Evolutionary conservation across 1,140 invertebrate species (phyloP).

Genomic region (Orius insidiosus): DNA sequence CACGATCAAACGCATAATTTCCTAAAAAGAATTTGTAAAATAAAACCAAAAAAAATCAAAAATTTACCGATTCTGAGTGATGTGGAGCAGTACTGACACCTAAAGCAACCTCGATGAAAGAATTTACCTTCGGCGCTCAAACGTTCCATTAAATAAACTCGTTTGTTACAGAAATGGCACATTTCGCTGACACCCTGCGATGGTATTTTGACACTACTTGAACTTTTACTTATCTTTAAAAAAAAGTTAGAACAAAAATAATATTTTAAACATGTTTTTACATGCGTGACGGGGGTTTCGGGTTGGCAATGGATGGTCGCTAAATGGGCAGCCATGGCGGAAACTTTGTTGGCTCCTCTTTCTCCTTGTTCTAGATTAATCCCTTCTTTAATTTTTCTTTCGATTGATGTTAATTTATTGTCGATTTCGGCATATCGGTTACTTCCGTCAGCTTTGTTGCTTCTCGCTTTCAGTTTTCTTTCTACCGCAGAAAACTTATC

Average conservation of each 20-base stretch:
- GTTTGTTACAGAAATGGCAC: slow-evolving; percentile 73
- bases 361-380: slow-evolving; percentile 43
- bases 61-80: slow-evolving; percentile 44
- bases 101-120: slow-evolving; percentile 72
- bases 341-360: slow-evolving; percentile 67
- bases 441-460: slow-evolving; percentile 22
- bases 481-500: slow-evolving; percentile 59
- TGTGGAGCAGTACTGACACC: slow-evolving; percentile 54
- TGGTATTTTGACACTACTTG: slow-evolving; percentile 25
- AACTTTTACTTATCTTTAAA: slow-evolving; percentile 1
- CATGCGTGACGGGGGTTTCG: slow-evolving; percentile 27
- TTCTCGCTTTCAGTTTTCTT: slow-evolving; percentile 25
- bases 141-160: slow-evolving; percentile 77
- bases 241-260: background rate
- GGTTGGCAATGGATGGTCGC: slow-evolving; percentile 41
- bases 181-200: slow-evolving; percentile 50
- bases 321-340: slow-evolving; percentile 65
- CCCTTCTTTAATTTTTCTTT: slow-evolving; percentile 64
- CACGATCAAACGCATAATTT: slow-evolving; percentile 57
- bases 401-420: slow-evolving; percentile 56
- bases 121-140: slow-evolving; percentile 69
- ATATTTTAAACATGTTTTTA: too few species aligned
- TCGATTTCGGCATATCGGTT: slow-evolving; percentile 59
- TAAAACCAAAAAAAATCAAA: slow-evolving; percentile 11
- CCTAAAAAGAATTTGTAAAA: slow-evolving; percentile 26